Evolutionary conservation across 2,888 invertebrate genomes (phyloP), one percentile per base, ranked within the genome.

Genomic region (Lamellibrachia columna): DNA sequence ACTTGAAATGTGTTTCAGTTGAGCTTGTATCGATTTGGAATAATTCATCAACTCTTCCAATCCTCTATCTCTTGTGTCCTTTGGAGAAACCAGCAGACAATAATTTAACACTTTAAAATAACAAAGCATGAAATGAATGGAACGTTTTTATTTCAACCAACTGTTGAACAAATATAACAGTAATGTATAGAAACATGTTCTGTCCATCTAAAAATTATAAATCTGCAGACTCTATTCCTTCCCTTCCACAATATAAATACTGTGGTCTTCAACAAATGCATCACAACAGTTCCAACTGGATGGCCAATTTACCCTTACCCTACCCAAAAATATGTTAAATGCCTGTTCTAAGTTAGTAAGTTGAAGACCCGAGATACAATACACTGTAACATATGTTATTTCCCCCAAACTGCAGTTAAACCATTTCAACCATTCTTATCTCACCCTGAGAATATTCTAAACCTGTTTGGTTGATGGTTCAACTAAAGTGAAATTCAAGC

Each of bases 121-220:
- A 75, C 22, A 75, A 8, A 58, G 3, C 15, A 75, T 75, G 75
- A 75, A 75, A 75, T 75, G 11, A 75, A 75, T n/a, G n/a, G 11
- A 75, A 75, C 75, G n/a, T 75, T 75, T 75, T 75, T 75, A 75
- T 75, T 75, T 75, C 75, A 75, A 75, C 75, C 75, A 75, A 6
- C 11, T 22, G 75, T 75, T 75, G 75, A 75, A 75, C 75, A 75
- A 75, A n/a, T 75, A 75, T 15, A 75, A 75, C 75, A 75, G 75
- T 75, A 75, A 75, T 75, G 75, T 75, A 75, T 75, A 75, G 75
- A 75, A 75, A 75, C 75, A 75, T 8, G 15, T 75, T 75, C 6
- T 75, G 75, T 75, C 75, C 75, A 75, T 75, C 75, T 75, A 3
- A 75, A 75, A 75, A 75, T 22, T 22, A 75, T 75, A 75, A 40